Conservation (phyloP, 2,113 vertebrate genomes). For the Coreoperca whiteheadi region DNA sequence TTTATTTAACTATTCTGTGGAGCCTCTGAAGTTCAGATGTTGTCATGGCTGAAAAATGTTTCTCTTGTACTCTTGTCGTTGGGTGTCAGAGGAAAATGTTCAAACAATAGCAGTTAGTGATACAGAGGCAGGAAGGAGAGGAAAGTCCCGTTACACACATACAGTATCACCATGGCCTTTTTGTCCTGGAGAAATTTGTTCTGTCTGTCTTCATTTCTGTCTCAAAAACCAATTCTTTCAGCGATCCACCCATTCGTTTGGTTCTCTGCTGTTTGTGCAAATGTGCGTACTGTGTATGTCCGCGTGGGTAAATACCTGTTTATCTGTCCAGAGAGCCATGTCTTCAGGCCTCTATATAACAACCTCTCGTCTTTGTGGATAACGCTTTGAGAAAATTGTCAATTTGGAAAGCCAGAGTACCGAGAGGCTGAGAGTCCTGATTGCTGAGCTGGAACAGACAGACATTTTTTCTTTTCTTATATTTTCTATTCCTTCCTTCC, state of each 20-base stretch:
- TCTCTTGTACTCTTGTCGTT: background rate
- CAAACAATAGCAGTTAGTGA: background rate
- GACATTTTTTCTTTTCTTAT: background rate
- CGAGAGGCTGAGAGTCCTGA: constrained; percentile 34
- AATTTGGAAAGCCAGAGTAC: constrained; percentile 44
- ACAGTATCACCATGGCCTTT: background rate
- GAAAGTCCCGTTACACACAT: background rate
- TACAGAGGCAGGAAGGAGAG: background rate
- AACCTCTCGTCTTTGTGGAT: constrained; percentile 52
- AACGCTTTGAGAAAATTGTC: constrained; percentile 64
- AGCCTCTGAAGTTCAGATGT: background rate
- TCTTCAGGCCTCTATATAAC: constrained; percentile 32
- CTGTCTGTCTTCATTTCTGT: constrained; percentile 19
- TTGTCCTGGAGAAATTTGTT: background rate
- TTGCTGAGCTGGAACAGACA: constrained; percentile 53
- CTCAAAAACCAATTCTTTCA: background rate
- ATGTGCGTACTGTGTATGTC: background rate
- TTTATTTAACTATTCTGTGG: background rate
- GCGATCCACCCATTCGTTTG: background rate
- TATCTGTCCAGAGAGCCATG: constrained; percentile 30
- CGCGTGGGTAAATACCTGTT: constrained; percentile 25
- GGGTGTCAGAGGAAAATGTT: background rate
- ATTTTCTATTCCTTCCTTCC: background rate
- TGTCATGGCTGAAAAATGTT: background rate
- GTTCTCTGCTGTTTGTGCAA: background rate